A percentile compares a stretch with the other conserved stretches of the same genome.
These are phyloP conservation scores for Tromatobia lineatoria DNA, from an alignment of 2,888 invertebrate species.

Conservation along the genomic window DNA sequence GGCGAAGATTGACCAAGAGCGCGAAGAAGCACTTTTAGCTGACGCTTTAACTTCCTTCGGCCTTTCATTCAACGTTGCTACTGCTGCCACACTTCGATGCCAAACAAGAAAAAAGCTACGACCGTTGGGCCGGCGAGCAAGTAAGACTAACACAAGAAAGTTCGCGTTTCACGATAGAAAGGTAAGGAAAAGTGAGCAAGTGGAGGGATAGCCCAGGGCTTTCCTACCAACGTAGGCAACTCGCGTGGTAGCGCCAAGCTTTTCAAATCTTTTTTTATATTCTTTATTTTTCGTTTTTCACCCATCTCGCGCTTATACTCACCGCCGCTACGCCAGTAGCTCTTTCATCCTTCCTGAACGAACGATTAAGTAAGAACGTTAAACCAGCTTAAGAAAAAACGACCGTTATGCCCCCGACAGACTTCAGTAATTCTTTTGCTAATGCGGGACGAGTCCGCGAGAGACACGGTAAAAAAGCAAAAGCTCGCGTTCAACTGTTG, in stretches of 20 bases:
- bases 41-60: slow-evolving; percentile 16
- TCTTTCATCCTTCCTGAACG: slow-evolving; percentile 70
- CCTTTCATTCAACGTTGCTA: neutral
- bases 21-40: slow-evolving; percentile 30
- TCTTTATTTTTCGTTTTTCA: slow-evolving; percentile 34
- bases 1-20: slow-evolving; percentile 2
- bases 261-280: neutral
- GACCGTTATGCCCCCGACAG: slow-evolving; percentile 64
- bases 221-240: slow-evolving; percentile 13
- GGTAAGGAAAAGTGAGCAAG: slow-evolving; percentile 38
- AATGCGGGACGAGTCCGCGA: slow-evolving; percentile 73
- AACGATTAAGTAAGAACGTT: slow-evolving; percentile 79
- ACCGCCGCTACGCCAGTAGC: neutral
- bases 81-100: slow-evolving; percentile 9
- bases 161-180: slow-evolving; percentile 58
- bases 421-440: slow-evolving; percentile 79
- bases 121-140: slow-evolving; percentile 16
- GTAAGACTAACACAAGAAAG: slow-evolving; percentile 34
- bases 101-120: neutral
- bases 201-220: slow-evolving; percentile 55
- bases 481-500: slow-evolving; percentile 65
- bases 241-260: slow-evolving; percentile 26
- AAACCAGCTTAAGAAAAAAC: slow-evolving; percentile 75
- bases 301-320: slow-evolving; percentile 23
- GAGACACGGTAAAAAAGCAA: slow-evolving; percentile 41